Base-by-base conservation (phyloP, 2,797 vertebrate species). In the Euthynnus affinis region DNA sequence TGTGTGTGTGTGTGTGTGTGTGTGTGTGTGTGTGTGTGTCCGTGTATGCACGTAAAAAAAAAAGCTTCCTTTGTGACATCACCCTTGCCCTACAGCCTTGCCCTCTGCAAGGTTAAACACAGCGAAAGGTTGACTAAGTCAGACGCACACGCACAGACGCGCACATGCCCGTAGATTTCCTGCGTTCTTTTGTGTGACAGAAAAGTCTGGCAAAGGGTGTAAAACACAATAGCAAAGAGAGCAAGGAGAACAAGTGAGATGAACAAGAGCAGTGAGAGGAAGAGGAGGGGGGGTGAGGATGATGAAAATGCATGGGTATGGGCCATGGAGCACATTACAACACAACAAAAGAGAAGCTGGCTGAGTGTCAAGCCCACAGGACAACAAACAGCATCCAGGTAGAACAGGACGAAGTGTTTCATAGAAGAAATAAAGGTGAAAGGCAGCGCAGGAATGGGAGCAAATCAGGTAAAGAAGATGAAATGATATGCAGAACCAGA, bases 41-140 rank as follows among this genome's bases (percentile, higher is more conserved):
- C 75, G 75, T 80, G 71, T 74, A 65, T 42, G 32, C 17, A n/a
- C 6, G 17, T 7, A 57, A 48, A 70, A 73, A 75, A 74, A 85
- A 83, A 53, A 52, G 69, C 56, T 88, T 85, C 84, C 83, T 91
- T 93, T 92, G 85, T 94, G 86, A 90, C 88, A 89, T 91, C 86
- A 90, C 85, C 87, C 87, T 81, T 88, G 87, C 83, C 81, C 82
- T 77, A 71, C 60, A 81, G 83, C 72, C 64, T 75, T 85, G 74
- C 83, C 83, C 78, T 88, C 70, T 65, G 84, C 42, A 55, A 86
- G 89, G 84, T 90, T 91, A 90, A 91, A 90, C 86, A 91, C 82
- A 86, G 84, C 76, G 71, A 88, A 85, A 87, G 77, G 76, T 82
- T 79, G 76, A 73, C 78, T 18, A 74, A 80, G n/a, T 74, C 86